Percentiles rank a stretch among this genome's conserved stretches.
phyloP scores from a whole-genome alignment of 2,888 invertebrate species.

The Anarsia innoxiella region DNA sequence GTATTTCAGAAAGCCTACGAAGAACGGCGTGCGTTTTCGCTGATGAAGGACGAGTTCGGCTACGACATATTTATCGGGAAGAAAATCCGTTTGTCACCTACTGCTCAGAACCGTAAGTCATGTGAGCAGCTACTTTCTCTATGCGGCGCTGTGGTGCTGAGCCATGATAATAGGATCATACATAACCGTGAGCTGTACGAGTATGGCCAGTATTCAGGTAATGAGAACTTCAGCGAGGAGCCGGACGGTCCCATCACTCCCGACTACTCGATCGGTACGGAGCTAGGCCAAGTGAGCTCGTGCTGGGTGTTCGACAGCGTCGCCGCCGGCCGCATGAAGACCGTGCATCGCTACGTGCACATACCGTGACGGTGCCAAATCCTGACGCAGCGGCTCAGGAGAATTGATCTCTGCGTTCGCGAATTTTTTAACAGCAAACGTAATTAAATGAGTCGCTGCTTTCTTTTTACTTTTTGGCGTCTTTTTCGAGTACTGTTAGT shows the following conservation, averaged over 20 bases:
- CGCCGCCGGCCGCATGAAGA: conserved; percentile 46
- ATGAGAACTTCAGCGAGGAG: neutral
- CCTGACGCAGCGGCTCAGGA: too few relatives aligned
- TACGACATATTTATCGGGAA: conserved; percentile 56
- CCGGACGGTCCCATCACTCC: conserved; percentile 16
- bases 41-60: conserved; percentile 42
- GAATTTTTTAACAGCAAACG: too few relatives aligned
- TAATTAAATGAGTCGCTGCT: too few relatives aligned
- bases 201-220: conserved; percentile 10
- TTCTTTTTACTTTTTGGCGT: too few relatives aligned
- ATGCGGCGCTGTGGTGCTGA: conserved; percentile 60
- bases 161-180: too few relatives aligned
- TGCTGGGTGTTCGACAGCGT: conserved; percentile 66
- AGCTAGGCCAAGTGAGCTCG: conserved; percentile 36
- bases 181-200: too few relatives aligned
- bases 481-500: too few relatives aligned
- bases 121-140: conserved; percentile 37
- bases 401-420: too few relatives aligned
- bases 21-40: conserved; percentile 45
- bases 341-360: conserved; percentile 18
- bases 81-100: conserved; percentile 31
- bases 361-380: too few relatives aligned
- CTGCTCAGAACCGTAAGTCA: conserved; percentile 39
- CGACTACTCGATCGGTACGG: conserved; percentile 38
- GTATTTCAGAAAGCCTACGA: conserved; percentile 60